Conservation (phyloP, 2,888 invertebrate genomes). For the Caradrina kadenii region DNA sequence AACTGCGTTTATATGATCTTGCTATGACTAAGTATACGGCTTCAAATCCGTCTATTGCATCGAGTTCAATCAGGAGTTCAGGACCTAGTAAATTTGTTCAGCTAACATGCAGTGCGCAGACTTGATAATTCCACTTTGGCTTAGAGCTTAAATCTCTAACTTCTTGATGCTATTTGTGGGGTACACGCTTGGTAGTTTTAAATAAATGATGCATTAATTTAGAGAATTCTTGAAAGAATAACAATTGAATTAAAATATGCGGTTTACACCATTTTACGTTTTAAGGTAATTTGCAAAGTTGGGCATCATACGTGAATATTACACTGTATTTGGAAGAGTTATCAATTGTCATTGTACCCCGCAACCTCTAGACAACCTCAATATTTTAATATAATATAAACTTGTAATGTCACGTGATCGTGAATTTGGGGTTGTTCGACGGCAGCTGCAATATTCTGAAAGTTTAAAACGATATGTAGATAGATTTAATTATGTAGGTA, state of each 20-base stretch:
- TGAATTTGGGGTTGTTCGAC: slow-evolving; percentile 15
- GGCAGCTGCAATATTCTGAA: background rate
- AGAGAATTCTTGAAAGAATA: slow-evolving; percentile 4
- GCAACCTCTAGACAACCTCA: slow-evolving; percentile 55
- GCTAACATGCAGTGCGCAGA: slow-evolving; percentile 17
- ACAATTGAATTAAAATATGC: background rate
- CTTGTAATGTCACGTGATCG: slow-evolving; percentile 19
- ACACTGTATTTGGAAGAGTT: slow-evolving; percentile 43
- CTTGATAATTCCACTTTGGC: slow-evolving; percentile 13
- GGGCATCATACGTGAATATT: slow-evolving; percentile 13
- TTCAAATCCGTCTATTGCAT: slow-evolving; percentile 19
- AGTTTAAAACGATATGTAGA: background rate
- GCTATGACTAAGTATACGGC: background rate
- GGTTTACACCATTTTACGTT: slow-evolving; percentile 9
- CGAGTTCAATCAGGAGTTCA: slow-evolving; percentile 29
- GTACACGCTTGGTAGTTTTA: slow-evolving; percentile 4
- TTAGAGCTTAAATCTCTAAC: slow-evolving; percentile 25
- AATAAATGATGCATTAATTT: slow-evolving; percentile 11
- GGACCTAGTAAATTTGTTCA: slow-evolving; percentile 13
- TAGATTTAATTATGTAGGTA: background rate
- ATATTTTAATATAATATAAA: slow-evolving; percentile 29
- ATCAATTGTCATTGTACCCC: slow-evolving; percentile 41
- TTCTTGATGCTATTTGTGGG: slow-evolving; percentile 24
- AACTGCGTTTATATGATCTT: slow-evolving; percentile 1
- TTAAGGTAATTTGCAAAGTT: slow-evolving; percentile 29